phyloP scores from a whole-genome alignment of 2,888 invertebrate species.

The Brachypalpus laphriformis region DNA sequence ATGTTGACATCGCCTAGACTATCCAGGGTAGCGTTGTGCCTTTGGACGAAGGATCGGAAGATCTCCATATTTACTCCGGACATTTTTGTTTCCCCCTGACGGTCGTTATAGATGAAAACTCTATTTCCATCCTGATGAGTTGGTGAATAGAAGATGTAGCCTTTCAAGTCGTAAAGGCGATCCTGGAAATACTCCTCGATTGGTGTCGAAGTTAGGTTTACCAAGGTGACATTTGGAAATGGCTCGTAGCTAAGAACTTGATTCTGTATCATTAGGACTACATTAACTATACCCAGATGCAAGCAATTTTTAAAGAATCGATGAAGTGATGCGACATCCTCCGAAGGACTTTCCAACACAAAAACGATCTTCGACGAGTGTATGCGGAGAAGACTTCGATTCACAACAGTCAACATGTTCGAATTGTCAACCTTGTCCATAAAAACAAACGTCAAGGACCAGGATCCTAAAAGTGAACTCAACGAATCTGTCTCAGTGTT shows the following conservation, averaged over 20 bases:
- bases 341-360: neutral
- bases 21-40: constrained; percentile 56
- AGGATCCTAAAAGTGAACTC: constrained; percentile 19
- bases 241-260: constrained; percentile 45
- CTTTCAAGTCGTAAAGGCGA: constrained; percentile 39
- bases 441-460: constrained; percentile 45
- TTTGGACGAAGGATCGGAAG: constrained; percentile 45
- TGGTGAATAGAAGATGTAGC: constrained; percentile 44
- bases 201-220: constrained; percentile 29
- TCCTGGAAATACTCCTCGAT: constrained; percentile 44
- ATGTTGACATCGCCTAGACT: constrained; percentile 1
- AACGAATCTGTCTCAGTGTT: neutral
- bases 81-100: neutral
- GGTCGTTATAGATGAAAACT: constrained; percentile 42
- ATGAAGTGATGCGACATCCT: neutral
- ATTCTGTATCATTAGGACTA: constrained; percentile 12
- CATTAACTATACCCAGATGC: constrained; percentile 47
- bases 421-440: constrained; percentile 22
- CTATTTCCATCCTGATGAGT: constrained; percentile 50
- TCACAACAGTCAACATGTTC: constrained; percentile 37
- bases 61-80: constrained; percentile 45
- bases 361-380: constrained; percentile 50
- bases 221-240: constrained; percentile 42
- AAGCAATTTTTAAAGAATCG: constrained; percentile 38
- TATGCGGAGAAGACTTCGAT: constrained; percentile 35